Evolutionary conservation across 1,140 invertebrate species (phyloP).

Genomic region (Meloidogyne hapla): DNA sequence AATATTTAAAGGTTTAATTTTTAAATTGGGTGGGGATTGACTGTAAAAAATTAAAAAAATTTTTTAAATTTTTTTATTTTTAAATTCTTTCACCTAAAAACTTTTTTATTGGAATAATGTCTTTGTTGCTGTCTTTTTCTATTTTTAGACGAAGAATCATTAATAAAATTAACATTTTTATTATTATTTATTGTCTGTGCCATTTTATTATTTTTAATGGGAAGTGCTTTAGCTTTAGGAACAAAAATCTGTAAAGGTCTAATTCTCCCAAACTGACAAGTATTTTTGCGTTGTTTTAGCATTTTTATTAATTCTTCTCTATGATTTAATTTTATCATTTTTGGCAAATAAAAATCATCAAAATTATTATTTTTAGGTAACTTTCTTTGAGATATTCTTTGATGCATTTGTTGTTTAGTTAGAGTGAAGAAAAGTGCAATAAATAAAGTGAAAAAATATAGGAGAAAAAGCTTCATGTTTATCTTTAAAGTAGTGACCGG

Average conservation of each 20-base stretch:
- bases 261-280: neutral
- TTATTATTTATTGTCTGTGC: neutral
- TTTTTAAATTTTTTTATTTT: neutral
- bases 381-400: neutral
- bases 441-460: neutral
- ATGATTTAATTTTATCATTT: neutral
- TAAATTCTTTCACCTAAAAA: neutral
- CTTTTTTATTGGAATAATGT: neutral
- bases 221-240: conserved; percentile 5
- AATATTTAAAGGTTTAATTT: neutral
- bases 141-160: neutral
- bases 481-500: neutral
- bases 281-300: neutral
- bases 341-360: neutral
- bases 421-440: neutral
- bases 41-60: neutral
- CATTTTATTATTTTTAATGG: too few relatives aligned
- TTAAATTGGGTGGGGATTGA: neutral
- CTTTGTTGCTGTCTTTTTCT: neutral
- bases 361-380: neutral
- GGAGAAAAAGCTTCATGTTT: neutral
- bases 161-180: neutral
- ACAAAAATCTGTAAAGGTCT: neutral
- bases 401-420: neutral
- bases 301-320: neutral